Evolutionary conservation across 2,888 invertebrate genomes (phyloP), one percentile per base, ranked within the genome.

Genomic region (Syrphus vitripennis): DNA sequence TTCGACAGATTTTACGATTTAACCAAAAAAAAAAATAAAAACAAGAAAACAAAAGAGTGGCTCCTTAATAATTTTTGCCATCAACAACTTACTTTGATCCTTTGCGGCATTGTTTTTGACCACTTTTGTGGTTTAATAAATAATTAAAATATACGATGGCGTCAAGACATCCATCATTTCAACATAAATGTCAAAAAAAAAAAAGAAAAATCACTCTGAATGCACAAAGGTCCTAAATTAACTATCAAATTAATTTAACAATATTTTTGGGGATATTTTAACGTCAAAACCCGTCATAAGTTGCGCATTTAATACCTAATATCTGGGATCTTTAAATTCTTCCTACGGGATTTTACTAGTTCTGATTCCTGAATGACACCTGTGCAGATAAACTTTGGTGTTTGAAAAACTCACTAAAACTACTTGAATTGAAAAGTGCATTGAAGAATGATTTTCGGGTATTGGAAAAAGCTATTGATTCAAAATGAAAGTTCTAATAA

Each of bases 141-240:
- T 74, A 78, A 79, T 83, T 65, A 75, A 48, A 70, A 79, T 79
- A 79, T 77, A 86, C 45, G 77, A 70, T 57, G 86, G 86, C 86
- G 86, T 86, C 63, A 86, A 81, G 81, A 63, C 81, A 70, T 86
- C 37, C 77, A 86, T 86, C 86, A 86, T 57, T 81, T 86, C 19
- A 48, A n/a, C 77, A 63, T 86, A 77, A 86, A 86, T 74, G 86
- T 86, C 86, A 86, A 77, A 81, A 77, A 29, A 48, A 65, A 75
- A 34, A 34, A 34, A 34, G 6, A 3, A n/a, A 50, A 50, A 50
- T 14, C 50, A 50, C 14, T 50, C 12, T 48, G 55, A 10, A 48
- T 29, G 14, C 14, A 37, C 29, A 61, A 45, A n/a, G 59, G 37
- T 37, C 21, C 37, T 37, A 34, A 59, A 59, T 59, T 21, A 34